Percentiles rank a stretch among this genome's conserved stretches.
Evolutionary conservation across 64 coral and sea anemone species (phyloP).

Genomic region (Montipora cactus): DNA sequence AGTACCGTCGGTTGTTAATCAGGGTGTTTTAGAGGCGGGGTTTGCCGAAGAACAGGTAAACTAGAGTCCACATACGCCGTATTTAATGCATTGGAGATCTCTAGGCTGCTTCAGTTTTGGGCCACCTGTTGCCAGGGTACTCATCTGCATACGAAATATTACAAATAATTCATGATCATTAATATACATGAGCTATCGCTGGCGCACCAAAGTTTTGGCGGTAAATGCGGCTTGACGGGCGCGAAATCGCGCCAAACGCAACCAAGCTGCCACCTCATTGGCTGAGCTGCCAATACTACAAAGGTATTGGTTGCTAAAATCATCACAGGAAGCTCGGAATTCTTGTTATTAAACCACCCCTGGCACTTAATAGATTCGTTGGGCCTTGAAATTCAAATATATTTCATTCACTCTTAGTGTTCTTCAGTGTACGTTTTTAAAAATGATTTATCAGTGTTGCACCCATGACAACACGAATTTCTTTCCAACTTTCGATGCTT

Average conservation of each 20-base stretch:
- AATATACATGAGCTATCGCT: conserved; percentile 72
- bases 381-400: conserved; percentile 13
- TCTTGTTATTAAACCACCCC: conserved; percentile 5
- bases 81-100: conserved; percentile 25
- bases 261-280: conserved; percentile 21
- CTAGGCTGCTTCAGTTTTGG: conserved; percentile 39
- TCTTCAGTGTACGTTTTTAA: not conserved
- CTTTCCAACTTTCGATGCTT: conserved; percentile 13
- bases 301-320: conserved; percentile 7
- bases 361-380: conserved; percentile 5
- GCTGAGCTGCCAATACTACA: conserved; percentile 5
- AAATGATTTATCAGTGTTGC: not conserved
- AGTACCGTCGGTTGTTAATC: conserved; percentile 30
- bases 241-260: conserved; percentile 47
- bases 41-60: conserved; percentile 27
- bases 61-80: not conserved
- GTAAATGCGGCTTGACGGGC: conserved; percentile 52
- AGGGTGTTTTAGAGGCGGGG: conserved; percentile 57
- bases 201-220: conserved; percentile 52
- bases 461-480: not conserved
- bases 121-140: conserved; percentile 86
- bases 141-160: conserved; percentile 80
- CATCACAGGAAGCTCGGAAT: conserved; percentile 40
- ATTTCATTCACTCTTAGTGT: not conserved
- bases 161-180: conserved; percentile 79